Evolutionary conservation across 2,888 invertebrate species (phyloP).

Genomic region (Zhuqinia jingwanae): DNA sequence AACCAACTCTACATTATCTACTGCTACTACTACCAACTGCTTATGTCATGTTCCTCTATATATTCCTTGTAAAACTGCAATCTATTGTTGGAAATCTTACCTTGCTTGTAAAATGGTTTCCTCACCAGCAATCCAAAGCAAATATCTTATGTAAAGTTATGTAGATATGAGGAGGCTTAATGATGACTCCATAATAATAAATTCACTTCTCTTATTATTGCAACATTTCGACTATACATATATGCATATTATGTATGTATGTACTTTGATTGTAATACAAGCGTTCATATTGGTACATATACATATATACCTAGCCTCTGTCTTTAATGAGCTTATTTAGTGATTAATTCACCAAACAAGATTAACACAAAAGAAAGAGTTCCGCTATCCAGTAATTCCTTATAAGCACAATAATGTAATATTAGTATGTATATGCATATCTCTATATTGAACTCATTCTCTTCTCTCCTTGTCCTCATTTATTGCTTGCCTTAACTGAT

Average conservation of each 20-base stretch:
- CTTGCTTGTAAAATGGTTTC: neutral
- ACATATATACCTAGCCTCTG: slow-evolving; percentile 1
- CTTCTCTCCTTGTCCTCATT: slow-evolving; percentile 53
- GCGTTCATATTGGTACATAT: neutral
- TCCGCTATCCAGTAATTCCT: slow-evolving; percentile 41
- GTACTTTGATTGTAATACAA: neutral
- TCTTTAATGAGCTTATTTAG: slow-evolving; percentile 60
- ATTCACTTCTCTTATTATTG: slow-evolving; percentile 9
- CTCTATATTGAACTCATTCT: too few species aligned
- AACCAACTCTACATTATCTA: too few species aligned
- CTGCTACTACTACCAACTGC: too few species aligned
- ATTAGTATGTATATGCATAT: neutral
- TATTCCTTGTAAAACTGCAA: slow-evolving; percentile 14
- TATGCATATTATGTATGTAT: neutral
- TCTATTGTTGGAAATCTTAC: slow-evolving; percentile 37
- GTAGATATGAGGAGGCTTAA: slow-evolving; percentile 42
- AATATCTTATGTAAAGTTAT: slow-evolving; percentile 40
- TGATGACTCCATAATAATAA: slow-evolving; percentile 54
- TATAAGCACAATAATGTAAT: too few species aligned
- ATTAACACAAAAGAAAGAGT: slow-evolving; percentile 51
- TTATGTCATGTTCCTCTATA: neutral
- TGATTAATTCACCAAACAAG: slow-evolving; percentile 71
- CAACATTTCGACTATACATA: neutral
- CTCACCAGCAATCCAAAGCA: neutral
- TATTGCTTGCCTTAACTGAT: slow-evolving; percentile 73